These are phyloP conservation scores for Oceanodroma leucorhoa DNA, from an alignment of 2,797 vertebrate genomes.

Conservation along the genomic window DNA sequence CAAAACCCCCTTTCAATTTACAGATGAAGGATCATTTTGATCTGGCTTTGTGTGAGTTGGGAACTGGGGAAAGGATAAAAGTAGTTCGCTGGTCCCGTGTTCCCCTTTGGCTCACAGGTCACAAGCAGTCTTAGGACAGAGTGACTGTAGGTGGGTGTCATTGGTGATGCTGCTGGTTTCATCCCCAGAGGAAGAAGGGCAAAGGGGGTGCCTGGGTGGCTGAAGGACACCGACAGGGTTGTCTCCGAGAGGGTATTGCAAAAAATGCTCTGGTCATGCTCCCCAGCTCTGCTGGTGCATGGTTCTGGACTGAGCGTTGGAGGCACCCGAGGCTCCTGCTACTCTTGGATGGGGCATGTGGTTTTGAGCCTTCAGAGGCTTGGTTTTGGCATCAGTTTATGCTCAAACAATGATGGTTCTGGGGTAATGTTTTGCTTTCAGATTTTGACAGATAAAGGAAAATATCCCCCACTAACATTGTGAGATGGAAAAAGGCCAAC, in stretches of 20 bases:
- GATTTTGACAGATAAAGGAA: slow-evolving; percentile 9
- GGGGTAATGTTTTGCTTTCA: slow-evolving; percentile 39
- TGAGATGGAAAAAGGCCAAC: slow-evolving; percentile 35
- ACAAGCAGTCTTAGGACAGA: not conserved
- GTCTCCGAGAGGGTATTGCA: not conserved
- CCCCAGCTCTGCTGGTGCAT: rapidly evolving
- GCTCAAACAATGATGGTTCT: not conserved
- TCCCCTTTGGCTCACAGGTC: not conserved
- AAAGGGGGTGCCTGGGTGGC: not conserved
- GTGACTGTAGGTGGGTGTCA: not conserved
- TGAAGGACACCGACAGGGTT: not conserved
- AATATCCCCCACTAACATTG: not conserved
- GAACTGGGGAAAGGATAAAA: not conserved
- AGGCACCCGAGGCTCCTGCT: not conserved
- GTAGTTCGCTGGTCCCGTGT: rapidly evolving
- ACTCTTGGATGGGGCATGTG: not conserved
- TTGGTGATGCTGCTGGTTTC: not conserved
- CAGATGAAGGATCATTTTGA: not conserved
- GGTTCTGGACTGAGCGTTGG: rapidly evolving
- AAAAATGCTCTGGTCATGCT: not conserved
- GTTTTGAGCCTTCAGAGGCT: not conserved
- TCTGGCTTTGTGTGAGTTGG: not conserved
- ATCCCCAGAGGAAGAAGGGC: not conserved
- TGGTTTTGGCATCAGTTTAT: not conserved
- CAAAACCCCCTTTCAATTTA: not conserved